These are phyloP conservation scores for Chouioia cunea DNA, from an alignment of 2,888 invertebrate genomes.

Conservation along the genomic window DNA sequence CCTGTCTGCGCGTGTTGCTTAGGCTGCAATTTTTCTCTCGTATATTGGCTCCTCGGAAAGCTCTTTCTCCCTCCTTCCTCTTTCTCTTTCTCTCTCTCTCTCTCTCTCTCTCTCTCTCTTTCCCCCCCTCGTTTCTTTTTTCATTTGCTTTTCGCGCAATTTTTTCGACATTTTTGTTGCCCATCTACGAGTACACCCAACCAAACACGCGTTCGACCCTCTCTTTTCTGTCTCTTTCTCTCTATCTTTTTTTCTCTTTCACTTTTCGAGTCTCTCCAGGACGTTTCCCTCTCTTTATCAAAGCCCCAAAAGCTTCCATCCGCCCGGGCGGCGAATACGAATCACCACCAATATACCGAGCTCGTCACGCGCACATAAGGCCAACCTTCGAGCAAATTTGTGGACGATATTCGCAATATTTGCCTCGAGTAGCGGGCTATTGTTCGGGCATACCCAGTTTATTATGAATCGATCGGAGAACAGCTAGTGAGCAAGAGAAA, in stretches of 20 bases:
- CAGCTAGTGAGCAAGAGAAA: constrained; percentile 33
- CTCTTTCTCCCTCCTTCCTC: constrained; percentile 43
- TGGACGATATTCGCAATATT: constrained; percentile 62
- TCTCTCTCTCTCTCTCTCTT: constrained; percentile 9
- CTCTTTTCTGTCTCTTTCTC: constrained; percentile 29
- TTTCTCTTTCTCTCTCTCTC: constrained; percentile 10
- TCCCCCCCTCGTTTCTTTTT: constrained; percentile 17
- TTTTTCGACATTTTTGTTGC: constrained; percentile 51
- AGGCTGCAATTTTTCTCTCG: constrained; percentile 57
- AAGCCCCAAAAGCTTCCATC: constrained; percentile 38
- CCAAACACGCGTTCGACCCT: constrained; percentile 55
- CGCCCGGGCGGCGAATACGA: constrained; percentile 32
- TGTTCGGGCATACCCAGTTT: constrained; percentile 63
- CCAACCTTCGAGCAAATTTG: constrained; percentile 52
- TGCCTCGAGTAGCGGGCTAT: constrained; percentile 56
- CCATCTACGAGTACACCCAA: constrained; percentile 57
- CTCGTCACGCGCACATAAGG: constrained; percentile 48
- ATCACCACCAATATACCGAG: constrained; percentile 46
- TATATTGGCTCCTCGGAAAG: constrained; percentile 43
- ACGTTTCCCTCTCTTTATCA: neutral
- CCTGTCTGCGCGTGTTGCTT: constrained; percentile 52
- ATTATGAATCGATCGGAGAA: constrained; percentile 64
- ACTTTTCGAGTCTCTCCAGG: constrained; percentile 21
- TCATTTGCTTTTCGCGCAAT: constrained; percentile 12
- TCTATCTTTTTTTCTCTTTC: constrained; percentile 13